Conservation (phyloP, 2,797 vertebrate species). For the Taenioides sp. region DNA sequence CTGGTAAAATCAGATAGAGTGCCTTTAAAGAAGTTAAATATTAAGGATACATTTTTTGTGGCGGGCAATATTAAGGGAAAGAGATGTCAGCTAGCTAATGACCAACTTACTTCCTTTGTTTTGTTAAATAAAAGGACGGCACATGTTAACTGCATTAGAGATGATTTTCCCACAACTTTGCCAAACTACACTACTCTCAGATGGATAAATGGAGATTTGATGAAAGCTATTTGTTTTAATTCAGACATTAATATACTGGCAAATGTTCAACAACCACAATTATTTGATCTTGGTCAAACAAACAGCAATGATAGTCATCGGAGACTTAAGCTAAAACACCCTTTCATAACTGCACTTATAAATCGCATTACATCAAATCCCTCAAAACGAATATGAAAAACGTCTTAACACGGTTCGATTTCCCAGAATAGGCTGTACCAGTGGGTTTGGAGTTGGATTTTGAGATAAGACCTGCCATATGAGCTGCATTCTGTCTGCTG, state of each 20-base stretch:
- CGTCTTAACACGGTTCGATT: constrained; percentile 34
- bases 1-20: no score
- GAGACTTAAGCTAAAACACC: constrained; percentile 43
- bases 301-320: constrained; percentile 44
- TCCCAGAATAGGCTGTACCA: constrained; percentile 61
- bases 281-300: constrained; percentile 55
- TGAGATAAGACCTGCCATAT: constrained; percentile 70
- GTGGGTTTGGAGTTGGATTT: constrained; percentile 62
- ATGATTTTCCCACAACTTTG: constrained; percentile 39
- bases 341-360: constrained; percentile 49
- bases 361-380: constrained; percentile 53
- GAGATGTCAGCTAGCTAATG: not conserved
- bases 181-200: constrained; percentile 38
- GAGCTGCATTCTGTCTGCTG: constrained; percentile 62
- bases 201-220: constrained; percentile 45
- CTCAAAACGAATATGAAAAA: constrained; percentile 31
- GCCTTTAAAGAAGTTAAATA: no score
- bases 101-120: constrained; percentile 25
- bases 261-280: constrained; percentile 56
- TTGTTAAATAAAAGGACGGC: constrained; percentile 21
- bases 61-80: not conserved
- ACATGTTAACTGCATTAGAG: constrained; percentile 12
- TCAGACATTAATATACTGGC: constrained; percentile 55
- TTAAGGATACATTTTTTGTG: no score
- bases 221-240: constrained; percentile 42